phyloP scores from a whole-genome alignment of 2,888 invertebrate species.

The Eupithecia inturbata region DNA sequence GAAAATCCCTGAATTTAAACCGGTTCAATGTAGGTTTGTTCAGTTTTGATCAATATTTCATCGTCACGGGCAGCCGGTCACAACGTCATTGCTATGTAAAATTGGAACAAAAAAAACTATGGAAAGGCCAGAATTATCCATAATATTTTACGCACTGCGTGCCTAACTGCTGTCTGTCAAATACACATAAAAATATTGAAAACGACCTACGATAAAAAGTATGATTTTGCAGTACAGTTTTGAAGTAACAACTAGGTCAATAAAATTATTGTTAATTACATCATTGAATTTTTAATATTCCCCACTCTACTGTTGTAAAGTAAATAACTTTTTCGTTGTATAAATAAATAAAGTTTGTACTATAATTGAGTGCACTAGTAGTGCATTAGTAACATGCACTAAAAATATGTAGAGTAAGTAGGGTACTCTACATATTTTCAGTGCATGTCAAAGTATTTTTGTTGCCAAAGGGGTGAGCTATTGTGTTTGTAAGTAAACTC shows the following conservation, averaged over 20 bases:
- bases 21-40: conserved; percentile 50
- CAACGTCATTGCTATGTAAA: conserved; percentile 55
- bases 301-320: too few species aligned
- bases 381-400: too few species aligned
- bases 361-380: too few species aligned
- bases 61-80: conserved; percentile 69
- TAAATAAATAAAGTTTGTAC: too few species aligned
- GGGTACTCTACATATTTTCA: conserved; percentile 10
- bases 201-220: not conserved
- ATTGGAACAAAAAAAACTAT: conserved; percentile 42
- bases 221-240: not conserved
- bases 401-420: too few species aligned
- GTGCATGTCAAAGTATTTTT: conserved; percentile 21
- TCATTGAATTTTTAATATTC: too few species aligned
- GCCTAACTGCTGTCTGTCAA: not conserved
- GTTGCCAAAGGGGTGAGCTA: not conserved
- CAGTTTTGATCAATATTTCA: conserved; percentile 73
- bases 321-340: too few species aligned
- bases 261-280: not conserved
- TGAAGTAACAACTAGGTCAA: not conserved
- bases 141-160: not conserved
- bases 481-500: not conserved
- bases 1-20: conserved; percentile 1
- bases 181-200: not conserved
- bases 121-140: conserved; percentile 9